Conservation (phyloP, 2,113 vertebrate genomes). For the Otus sunia region DNA sequence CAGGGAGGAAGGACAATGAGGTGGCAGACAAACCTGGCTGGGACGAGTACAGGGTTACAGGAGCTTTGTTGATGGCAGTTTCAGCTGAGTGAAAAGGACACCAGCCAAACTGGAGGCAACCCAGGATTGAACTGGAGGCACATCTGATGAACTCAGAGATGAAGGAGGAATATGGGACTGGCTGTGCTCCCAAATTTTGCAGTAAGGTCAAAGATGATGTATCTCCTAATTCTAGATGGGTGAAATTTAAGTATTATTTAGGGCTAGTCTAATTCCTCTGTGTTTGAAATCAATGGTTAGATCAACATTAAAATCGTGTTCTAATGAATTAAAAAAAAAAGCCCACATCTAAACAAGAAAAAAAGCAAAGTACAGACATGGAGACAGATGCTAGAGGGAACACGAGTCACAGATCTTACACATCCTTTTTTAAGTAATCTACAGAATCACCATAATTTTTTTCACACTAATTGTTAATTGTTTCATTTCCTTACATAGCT, state of each 20-base stretch:
- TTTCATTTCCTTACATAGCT: background rate
- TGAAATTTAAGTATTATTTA: background rate
- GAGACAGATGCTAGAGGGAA: background rate
- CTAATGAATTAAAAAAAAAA: background rate
- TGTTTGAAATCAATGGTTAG: background rate
- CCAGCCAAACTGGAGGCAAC: background rate
- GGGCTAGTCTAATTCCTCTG: background rate
- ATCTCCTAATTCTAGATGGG: background rate
- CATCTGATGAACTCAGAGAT: background rate
- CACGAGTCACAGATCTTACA: rapidly evolving
- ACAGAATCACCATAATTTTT: background rate
- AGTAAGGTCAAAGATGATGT: background rate
- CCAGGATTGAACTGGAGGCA: background rate
- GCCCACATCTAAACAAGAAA: background rate
- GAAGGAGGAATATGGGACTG: background rate
- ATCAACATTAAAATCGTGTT: background rate
- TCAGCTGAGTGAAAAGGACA: background rate
- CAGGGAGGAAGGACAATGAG: background rate
- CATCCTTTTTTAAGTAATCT: background rate
- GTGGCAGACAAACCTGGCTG: background rate
- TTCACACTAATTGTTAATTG: background rate
- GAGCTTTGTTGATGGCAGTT: background rate
- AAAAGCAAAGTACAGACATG: rapidly evolving
- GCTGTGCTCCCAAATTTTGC: background rate
- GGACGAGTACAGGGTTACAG: background rate